These are phyloP conservation scores for Acanthosepion esculentum DNA, from an alignment of 2,888 invertebrate species.

Conservation along the genomic window DNA sequence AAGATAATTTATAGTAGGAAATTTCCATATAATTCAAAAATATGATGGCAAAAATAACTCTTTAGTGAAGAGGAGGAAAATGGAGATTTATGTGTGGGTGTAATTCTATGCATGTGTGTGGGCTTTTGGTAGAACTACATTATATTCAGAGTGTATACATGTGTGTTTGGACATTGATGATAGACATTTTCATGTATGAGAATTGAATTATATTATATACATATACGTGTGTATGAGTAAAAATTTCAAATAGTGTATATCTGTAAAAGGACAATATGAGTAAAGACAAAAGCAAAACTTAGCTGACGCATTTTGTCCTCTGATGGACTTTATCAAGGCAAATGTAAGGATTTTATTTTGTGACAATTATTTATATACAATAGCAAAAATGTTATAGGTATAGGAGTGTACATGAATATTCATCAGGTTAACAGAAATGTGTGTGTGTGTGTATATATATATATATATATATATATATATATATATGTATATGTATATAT, in stretches of 20 bases:
- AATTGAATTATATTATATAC: not conserved
- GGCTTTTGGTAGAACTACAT: not conserved
- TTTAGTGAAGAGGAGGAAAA: not conserved
- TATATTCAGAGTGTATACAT: not conserved
- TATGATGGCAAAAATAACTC: not conserved
- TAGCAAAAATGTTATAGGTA: too few relatives aligned
- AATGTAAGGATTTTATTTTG: too few relatives aligned
- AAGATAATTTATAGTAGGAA: not conserved
- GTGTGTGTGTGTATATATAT: not conserved
- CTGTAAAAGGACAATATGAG: too few relatives aligned
- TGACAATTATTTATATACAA: too few relatives aligned
- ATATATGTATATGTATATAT: not conserved
- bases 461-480: not conserved
- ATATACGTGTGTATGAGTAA: not conserved
- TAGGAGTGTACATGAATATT: too few relatives aligned
- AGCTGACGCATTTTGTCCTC: too few relatives aligned
- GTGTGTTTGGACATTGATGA: not conserved
- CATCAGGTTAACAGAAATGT: too few relatives aligned
- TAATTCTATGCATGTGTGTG: not conserved
- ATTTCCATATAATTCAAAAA: conserved; percentile 4
- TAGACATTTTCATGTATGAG: too few relatives aligned
- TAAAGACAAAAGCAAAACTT: too few relatives aligned
- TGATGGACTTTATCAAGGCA: too few relatives aligned
- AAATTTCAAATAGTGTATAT: not conserved
- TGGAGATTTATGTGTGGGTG: not conserved